These are phyloP conservation scores for Agrypnus murinus DNA, from an alignment of 2,888 invertebrate genomes.

Conservation along the genomic window DNA sequence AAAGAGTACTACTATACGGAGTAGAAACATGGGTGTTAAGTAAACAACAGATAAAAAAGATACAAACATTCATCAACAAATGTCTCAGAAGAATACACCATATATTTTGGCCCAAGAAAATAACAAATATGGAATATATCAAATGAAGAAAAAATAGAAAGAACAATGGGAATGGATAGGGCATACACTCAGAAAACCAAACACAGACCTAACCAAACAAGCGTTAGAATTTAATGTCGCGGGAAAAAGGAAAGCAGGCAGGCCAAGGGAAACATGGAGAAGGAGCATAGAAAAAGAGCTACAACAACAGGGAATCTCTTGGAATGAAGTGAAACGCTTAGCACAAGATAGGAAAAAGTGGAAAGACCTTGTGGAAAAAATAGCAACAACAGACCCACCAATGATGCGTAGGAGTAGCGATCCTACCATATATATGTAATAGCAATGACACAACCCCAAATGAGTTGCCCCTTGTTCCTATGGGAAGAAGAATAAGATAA, in stretches of 20 bases:
- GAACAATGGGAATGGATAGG: neutral
- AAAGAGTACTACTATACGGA: neutral
- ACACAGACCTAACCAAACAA: neutral
- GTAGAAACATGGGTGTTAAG: constrained; percentile 15
- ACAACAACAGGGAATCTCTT: neutral
- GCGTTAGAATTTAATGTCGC: neutral
- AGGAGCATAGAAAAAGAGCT: neutral
- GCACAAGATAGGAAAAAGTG: neutral
- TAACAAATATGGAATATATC: too few species aligned
- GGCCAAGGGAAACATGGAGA: constrained; percentile 11
- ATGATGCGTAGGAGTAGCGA: too few species aligned
- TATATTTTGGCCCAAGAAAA: too few species aligned
- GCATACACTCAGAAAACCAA: constrained; percentile 9
- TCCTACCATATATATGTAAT: too few species aligned
- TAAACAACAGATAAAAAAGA: neutral
- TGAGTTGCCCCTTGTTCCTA: too few species aligned
- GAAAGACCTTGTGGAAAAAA: too few species aligned
- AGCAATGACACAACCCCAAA: too few species aligned
- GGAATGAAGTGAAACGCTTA: neutral
- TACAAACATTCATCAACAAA: too few species aligned
- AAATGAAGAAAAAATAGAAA: too few species aligned
- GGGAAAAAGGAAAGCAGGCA: neutral
- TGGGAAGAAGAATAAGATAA: too few species aligned
- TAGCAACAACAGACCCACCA: too few species aligned
- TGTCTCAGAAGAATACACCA: too few species aligned